A percentile compares a stretch with the other conserved stretches of the same genome.
Evolutionary conservation across 92 coral and sea anemone species (phyloP).

Genomic region (Zoanthus gigantus): DNA sequence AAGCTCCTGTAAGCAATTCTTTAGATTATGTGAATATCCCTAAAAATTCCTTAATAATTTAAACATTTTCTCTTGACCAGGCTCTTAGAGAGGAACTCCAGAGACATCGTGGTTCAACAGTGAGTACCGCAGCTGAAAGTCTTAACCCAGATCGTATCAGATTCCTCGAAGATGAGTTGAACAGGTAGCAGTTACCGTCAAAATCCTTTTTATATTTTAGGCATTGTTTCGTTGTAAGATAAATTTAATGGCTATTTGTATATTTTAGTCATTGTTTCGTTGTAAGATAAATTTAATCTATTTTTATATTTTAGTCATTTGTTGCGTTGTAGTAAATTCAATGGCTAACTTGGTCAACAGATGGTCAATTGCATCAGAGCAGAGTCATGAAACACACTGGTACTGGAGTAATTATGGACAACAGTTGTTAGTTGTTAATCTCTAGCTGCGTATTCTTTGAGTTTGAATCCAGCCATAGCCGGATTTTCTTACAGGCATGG

Average conservation of each 20-base stretch:
- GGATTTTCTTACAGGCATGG: no score
- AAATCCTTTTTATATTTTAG: neutral
- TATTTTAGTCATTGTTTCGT: neutral
- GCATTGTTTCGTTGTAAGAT: no score
- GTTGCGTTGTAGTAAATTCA: neutral
- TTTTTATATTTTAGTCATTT: neutral
- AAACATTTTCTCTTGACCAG: slow-evolving; percentile 44
- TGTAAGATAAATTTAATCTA: no score
- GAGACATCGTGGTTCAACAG: slow-evolving; percentile 77
- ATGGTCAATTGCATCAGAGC: neutral
- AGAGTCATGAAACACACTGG: neutral
- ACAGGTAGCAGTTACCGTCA: slow-evolving; percentile 57
- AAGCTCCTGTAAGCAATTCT: no score
- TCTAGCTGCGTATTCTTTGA: no score
- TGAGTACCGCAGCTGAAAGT: slow-evolving; percentile 53
- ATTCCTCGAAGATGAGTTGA: slow-evolving; percentile 72
- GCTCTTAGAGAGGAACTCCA: slow-evolving; percentile 98
- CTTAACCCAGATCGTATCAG: slow-evolving; percentile 70
- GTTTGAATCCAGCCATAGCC: no score
- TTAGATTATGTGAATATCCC: neutral
- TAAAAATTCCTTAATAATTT: neutral
- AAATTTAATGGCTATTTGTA: neutral
- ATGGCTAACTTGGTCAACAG: slow-evolving; percentile 22
- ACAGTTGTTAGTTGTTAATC: neutral
- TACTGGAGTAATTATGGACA: neutral